A percentile compares a stretch with the other conserved stretches of the same genome.
phyloP scores from a whole-genome alignment of 2,888 invertebrate genomes.

The Adelphocoris suturalis region DNA sequence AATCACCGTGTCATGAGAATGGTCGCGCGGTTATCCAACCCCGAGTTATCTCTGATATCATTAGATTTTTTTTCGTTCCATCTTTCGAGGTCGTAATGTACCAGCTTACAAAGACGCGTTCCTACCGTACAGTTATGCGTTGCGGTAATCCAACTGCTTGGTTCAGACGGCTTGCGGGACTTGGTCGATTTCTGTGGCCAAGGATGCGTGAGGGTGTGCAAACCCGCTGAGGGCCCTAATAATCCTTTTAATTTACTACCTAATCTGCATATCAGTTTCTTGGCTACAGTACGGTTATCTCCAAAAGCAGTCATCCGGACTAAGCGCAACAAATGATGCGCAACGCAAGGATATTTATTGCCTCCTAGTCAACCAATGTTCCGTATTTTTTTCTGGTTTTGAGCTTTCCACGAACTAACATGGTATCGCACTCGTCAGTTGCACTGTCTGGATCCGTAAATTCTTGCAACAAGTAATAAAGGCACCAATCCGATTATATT shows the following conservation, averaged over 20 bases:
- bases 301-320: not conserved
- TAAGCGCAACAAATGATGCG: too few species aligned
- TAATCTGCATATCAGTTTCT: not conserved
- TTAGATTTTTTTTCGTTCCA: constrained; percentile 8
- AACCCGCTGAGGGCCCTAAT: not conserved
- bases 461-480: too few species aligned
- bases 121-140: not conserved
- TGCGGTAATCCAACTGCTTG: constrained; percentile 19
- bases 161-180: constrained; percentile 17
- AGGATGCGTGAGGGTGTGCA: not conserved
- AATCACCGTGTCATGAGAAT: constrained; percentile 36
- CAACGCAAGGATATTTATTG: too few species aligned
- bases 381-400: too few species aligned
- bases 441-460: too few species aligned
- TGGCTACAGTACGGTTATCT: not conserved
- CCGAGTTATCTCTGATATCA: not conserved
- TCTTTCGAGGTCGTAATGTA: not conserved
- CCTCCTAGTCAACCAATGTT: too few species aligned
- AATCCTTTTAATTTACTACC: not conserved
- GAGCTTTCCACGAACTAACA: too few species aligned
- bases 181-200: constrained; percentile 5
- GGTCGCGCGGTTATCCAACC: constrained; percentile 5
- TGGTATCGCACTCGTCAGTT: too few species aligned
- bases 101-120: not conserved
- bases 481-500: too few species aligned